Evolutionary conservation across 2,888 invertebrate species (phyloP), one percentile per base, ranked within the genome.

Genomic region (Tyria jacobaeae): DNA sequence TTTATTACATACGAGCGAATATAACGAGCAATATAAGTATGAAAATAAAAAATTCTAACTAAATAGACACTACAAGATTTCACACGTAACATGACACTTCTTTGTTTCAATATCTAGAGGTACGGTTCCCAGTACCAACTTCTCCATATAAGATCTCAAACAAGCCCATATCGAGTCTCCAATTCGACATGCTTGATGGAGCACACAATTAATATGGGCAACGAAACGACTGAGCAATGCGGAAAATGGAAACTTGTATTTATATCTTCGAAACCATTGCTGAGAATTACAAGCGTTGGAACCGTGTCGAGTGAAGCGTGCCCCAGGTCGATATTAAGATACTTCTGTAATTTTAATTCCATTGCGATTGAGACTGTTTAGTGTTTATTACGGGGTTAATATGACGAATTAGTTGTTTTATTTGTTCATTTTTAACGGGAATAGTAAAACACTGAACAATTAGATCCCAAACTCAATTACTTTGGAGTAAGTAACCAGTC

Each of bases 151-250:
- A 58, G 58, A 64, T 68, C 60, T 55, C 54, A 31, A 66, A 67
- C 61, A 72, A 64, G 59, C 63, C 63, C 48, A 39, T 62, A 44
- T 63, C 50, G 49, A 61, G 66, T 52, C 53, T 48, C 53, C 44
- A 49, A 56, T 60, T 62, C 58, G 71, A 75, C 73, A 66, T 66
- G 76, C 69, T 67, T 76, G 75, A 76, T 71, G 67, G 39, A 76
- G 73, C 71, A 67, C 54, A 47, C 59, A 64, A 67, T 76, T 73
- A 63, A 73, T 73, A 61, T 35, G 34, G 54, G 50, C 35, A 51
- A 59, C 55, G 50, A 60, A 44, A 60, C 60, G 55, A 55, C 41
- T 55, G 60, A 50, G 44, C 31, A n/a, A 34, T 24, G 35, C 48
- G 10, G 27, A 15, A 37, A 37, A 44, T 47, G 37, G 51, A 41